A percentile compares a stretch with the other conserved stretches of the same genome.
phyloP scores from a whole-genome alignment of 2,888 invertebrate species.

The Agriopis aurantiaria region DNA sequence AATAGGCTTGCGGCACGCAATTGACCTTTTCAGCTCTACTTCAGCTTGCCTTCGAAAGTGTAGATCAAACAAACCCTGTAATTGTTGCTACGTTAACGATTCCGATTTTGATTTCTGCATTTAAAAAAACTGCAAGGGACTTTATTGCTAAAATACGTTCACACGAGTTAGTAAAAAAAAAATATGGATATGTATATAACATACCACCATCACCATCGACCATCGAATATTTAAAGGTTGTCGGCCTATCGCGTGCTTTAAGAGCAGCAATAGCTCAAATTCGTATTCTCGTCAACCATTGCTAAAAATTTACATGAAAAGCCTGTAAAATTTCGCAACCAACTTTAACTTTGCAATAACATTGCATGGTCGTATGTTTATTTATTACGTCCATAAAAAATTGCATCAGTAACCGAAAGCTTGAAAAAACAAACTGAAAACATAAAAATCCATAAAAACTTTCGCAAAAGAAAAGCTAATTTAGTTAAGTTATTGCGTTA shows the following conservation, averaged over 20 bases:
- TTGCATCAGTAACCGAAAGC: conserved; percentile 16
- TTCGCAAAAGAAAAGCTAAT: conserved; percentile 35
- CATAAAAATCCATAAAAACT: conserved; percentile 31
- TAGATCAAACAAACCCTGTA: conserved; percentile 10
- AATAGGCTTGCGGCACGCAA: conserved; percentile 53
- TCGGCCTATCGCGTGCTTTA: conserved; percentile 63
- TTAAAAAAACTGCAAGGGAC: neutral
- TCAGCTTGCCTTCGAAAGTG: conserved; percentile 15
- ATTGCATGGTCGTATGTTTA: conserved; percentile 48
- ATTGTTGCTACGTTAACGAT: conserved; percentile 9
- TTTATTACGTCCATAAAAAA: conserved; percentile 34
- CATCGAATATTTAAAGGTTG: conserved; percentile 39
- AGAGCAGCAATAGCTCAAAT: conserved; percentile 28
- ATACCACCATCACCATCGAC: too few species aligned
- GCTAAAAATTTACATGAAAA: conserved; percentile 66
- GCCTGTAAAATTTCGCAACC: conserved; percentile 61
- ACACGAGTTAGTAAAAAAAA: too few species aligned
- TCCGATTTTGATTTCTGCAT: neutral
- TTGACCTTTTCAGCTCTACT: conserved; percentile 42
- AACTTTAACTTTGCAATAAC: conserved; percentile 53
- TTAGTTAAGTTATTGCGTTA: conserved; percentile 31
- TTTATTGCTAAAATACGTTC: neutral
- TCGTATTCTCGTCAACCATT: conserved; percentile 53
- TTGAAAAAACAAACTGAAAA: conserved; percentile 15
- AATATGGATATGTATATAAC: too few species aligned